phyloP scores from a whole-genome alignment of 2,888 invertebrate genomes.

The Oscheius myriophilus region DNA sequence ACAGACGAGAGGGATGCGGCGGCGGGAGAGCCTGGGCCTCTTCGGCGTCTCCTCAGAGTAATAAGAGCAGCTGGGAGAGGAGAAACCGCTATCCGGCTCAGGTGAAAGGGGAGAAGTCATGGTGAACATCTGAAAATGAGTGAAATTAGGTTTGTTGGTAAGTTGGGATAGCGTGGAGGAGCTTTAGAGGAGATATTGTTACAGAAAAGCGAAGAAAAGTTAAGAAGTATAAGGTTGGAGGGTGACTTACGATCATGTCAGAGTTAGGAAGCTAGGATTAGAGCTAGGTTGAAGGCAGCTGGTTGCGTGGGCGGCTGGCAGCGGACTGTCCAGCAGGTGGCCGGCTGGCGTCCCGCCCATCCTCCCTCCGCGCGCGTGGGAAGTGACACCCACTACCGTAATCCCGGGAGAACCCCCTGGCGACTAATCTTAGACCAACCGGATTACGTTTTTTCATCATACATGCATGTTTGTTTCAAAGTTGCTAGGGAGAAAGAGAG shows the following conservation, averaged over 20 bases:
- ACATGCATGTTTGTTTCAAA: too few relatives aligned
- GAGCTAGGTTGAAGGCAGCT: conserved; percentile 4
- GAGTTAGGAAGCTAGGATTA: neutral
- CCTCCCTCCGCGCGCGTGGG: neutral
- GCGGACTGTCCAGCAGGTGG: conserved; percentile 27
- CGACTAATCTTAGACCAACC: too few relatives aligned
- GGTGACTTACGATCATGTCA: conserved; percentile 12
- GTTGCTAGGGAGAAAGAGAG: too few relatives aligned
- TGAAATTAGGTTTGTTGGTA: too few relatives aligned
- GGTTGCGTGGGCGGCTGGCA: conserved; percentile 22
- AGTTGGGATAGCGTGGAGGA: too few relatives aligned
- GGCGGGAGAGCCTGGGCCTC: neutral
- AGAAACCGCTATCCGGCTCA: conserved; percentile 17
- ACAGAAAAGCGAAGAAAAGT: neutral
- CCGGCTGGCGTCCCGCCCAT: conserved; percentile 28
- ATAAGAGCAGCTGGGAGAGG: conserved; percentile 18
- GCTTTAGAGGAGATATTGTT: neutral
- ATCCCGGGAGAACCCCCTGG: too few relatives aligned
- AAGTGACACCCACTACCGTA: too few relatives aligned
- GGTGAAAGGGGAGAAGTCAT: neutral
- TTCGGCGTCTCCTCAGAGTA: conserved; percentile 9
- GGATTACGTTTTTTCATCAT: too few relatives aligned
- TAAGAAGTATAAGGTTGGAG: neutral
- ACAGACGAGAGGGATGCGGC: neutral
- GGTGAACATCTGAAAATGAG: conserved; percentile 19